Percentiles rank a stretch among this genome's conserved stretches.
Evolutionary conservation across 2,888 invertebrate species (phyloP).

Genomic region (Polymixis flavicincta): DNA sequence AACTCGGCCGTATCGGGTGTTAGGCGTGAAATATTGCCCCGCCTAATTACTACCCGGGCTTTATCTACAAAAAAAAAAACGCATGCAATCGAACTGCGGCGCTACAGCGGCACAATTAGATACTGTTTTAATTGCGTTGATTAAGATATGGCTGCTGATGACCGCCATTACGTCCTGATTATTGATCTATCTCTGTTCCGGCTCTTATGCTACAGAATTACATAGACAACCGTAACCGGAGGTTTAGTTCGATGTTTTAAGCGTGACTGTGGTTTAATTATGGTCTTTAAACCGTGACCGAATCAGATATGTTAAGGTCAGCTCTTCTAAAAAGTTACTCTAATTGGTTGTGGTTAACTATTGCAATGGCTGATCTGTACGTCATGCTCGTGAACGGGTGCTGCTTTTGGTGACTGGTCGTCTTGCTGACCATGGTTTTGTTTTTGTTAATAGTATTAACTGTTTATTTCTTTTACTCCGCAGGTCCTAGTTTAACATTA

Average conservation of each 20-base stretch:
- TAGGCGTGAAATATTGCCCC: conserved; percentile 66
- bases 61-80: conserved; percentile 67
- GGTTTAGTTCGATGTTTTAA: background rate
- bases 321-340: too few relatives aligned
- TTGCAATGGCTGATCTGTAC: background rate
- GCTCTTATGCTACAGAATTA: background rate
- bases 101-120: conserved; percentile 33
- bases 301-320: background rate
- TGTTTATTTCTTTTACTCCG: too few relatives aligned
- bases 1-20: conserved; percentile 71
- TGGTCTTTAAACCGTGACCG: background rate
- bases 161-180: conserved; percentile 26
- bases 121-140: conserved; percentile 58
- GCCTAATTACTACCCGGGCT: conserved; percentile 66
- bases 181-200: conserved; percentile 26
- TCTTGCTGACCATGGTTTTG: too few relatives aligned
- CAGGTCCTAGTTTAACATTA: too few relatives aligned
- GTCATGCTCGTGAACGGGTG: too few relatives aligned
- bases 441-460: too few relatives aligned
- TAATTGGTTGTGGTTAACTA: background rate
- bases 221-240: background rate
- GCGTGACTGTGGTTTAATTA: background rate
- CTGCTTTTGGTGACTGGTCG: too few relatives aligned
- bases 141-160: conserved; percentile 45
- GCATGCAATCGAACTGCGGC: conserved; percentile 44